Base-by-base conservation (phyloP, 2,113 vertebrate species). In the Tragelaphus buxtoni region DNA sequence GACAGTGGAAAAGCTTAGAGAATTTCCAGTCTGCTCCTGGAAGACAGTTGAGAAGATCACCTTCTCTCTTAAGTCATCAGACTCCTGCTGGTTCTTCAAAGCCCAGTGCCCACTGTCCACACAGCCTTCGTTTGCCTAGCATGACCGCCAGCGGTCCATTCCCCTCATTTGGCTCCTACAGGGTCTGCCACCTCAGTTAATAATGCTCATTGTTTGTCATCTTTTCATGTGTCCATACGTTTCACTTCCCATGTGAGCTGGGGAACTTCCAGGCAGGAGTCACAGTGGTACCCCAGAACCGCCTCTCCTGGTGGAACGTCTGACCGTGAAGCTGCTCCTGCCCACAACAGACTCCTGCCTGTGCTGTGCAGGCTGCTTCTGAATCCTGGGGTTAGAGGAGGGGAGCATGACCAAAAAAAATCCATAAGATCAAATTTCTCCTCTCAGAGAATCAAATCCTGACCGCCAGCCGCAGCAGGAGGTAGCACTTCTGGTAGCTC, bases 61-160 rank as follows among this genome's bases (percentile, higher is more conserved):
- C 16, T 90, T 53, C 49, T 60, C 16, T 39, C 32, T 4, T 2
- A 28, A 42, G 42, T 20, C 35, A 11, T 76, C 20, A 3, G 56
- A 9, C 47, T 30, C 51, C 32, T 63, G 24, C 74, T 42, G 5
- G 1, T 13, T 58, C 63, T 69, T 86, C 56, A 79, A 13, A 83
- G 26, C 92, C 49, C 9, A n/a, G 30, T 4, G 69, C 42, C 42
- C 8, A 2, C 17, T 26, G 30, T 47, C 30, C 60, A 55, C 0
- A 3, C 32, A 30, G 53, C n/a, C 7, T 9, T 1, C 35, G 24
- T 72, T 84, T 18, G 5, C n/a, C 60, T 17, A 24, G 49, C 18
- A 2, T 12, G 55, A 10, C 35, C 11, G 32, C 5, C 28, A 26
- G 30, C 17, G 3, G 51, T 12, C 51, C 12, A 0, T 5, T 9